Evolutionary conservation across 2,113 vertebrate genomes (phyloP).

Genomic region (Oreotragus oreotragus): DNA sequence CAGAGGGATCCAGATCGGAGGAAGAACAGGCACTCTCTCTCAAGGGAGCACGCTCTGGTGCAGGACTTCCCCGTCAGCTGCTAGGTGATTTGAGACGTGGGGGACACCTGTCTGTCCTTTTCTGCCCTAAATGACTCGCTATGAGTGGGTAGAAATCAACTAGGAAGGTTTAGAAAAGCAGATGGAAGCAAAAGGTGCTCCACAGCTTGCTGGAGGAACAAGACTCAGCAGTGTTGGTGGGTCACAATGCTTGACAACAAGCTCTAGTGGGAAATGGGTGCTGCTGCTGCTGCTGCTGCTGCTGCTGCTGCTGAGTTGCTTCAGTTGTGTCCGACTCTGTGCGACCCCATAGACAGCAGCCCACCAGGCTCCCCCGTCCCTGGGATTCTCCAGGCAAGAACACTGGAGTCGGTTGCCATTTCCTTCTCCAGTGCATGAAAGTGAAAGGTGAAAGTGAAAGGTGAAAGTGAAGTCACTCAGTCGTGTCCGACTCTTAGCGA

Average conservation of each 20-base stretch:
- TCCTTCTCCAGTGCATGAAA: no score
- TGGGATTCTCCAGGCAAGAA: no score
- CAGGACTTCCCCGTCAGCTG: neutral
- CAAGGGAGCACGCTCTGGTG: rapidly evolving
- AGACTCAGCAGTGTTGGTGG: neutral
- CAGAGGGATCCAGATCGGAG: neutral
- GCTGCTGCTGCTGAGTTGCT: no score
- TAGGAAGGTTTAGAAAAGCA: neutral
- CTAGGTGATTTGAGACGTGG: neutral
- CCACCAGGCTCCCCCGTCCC: no score
- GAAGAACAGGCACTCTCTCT: rapidly evolving
- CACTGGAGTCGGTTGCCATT: no score
- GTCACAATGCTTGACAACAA: neutral
- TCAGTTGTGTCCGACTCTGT: no score
- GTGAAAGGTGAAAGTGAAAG: no score
- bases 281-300: no score
- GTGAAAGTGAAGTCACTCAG: no score
- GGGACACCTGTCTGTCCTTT: no score
- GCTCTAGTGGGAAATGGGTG: neutral
- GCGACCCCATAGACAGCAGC: no score
- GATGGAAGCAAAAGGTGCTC: neutral
- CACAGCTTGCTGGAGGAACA: rapidly evolving
- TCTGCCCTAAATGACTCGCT: neutral
- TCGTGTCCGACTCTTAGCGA: no score
- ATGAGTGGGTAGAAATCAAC: neutral